Base-by-base conservation (phyloP, 1,140 invertebrate genomes). In the Vanessa tameamea region DNA sequence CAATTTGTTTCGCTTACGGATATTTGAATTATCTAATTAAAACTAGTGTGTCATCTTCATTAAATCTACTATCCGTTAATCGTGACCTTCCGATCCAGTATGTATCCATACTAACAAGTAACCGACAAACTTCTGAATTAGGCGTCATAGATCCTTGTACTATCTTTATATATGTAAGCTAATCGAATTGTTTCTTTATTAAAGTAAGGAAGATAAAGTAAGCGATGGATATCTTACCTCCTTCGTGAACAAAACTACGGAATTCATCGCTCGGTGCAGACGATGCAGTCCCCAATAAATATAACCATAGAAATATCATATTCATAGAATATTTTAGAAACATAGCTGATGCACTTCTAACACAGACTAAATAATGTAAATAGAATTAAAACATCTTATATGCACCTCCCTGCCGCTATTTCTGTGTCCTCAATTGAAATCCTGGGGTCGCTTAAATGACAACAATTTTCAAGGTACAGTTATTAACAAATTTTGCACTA, bases 381-480 rank as follows among this genome's bases (percentile, higher is more conserved):
- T 82, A 83, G 77, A 83, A 75, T 82, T 31, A 86, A 82, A 15
- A 84, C 82, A 83, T 74, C 77, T 82, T 87, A 84, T 87, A 89
- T 89, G 84, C 82, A 85, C 72, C 63, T 79, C 75, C 78, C 69
- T 80, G 78, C 73, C 71, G 81, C 80, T 87, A 80, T 87, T 88
- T 87, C 85, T 84, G 82, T 78, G 77, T 77, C 79, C 72, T 81
- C 87, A 89, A 88, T 91, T 89, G 87, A 86, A 84, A 82, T 88
- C 81, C 84, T 88, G 81, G 81, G 82, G 84, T 82, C 81, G 78
- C 64, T 81, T 84, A 86, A 89, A 86, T 85, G 78, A 81, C 78
- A 76, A 86, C 83, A 86, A 90, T 86, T 79, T 82, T 83, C 81
- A 77, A 67, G 51, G 85, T 87, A 90, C 82, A 84, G 26, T 61